Evolutionary conservation across 1,140 invertebrate species (phyloP).

Genomic region (Stegodyphus mimosarum): DNA sequence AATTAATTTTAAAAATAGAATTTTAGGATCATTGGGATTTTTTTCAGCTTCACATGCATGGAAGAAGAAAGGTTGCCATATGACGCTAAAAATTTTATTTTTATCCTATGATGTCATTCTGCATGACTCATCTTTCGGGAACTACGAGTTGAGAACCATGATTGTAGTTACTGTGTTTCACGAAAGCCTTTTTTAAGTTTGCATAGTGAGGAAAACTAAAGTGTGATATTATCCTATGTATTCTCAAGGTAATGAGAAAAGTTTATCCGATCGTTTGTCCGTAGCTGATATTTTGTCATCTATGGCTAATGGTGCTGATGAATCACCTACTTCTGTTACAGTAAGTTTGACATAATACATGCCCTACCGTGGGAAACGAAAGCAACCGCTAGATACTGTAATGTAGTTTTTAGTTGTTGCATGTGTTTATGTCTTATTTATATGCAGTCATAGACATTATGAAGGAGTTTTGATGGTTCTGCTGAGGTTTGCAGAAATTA

Average conservation of each 20-base stretch:
- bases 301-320: slow-evolving; percentile 59
- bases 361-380: slow-evolving; percentile 39
- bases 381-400: neutral
- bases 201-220: neutral
- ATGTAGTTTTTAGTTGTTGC: neutral
- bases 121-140: slow-evolving; percentile 33
- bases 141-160: neutral
- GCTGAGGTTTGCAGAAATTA: neutral
- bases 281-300: slow-evolving; percentile 60
- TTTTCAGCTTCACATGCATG: neutral
- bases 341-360: slow-evolving; percentile 34
- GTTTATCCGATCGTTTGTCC: slow-evolving; percentile 44
- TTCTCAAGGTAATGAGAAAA: slow-evolving; percentile 51
- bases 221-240: slow-evolving; percentile 51
- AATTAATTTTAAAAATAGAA: no score
- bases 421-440: neutral
- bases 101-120: slow-evolving; percentile 46
- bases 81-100: slow-evolving; percentile 29
- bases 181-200: neutral
- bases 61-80: neutral
- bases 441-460: neutral
- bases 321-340: slow-evolving; percentile 48
- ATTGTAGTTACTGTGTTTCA: neutral
- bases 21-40: no score
- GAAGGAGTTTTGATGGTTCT: neutral